Evolutionary conservation across 1,140 invertebrate genomes (phyloP).

Genomic region (Zophobas morio): DNA sequence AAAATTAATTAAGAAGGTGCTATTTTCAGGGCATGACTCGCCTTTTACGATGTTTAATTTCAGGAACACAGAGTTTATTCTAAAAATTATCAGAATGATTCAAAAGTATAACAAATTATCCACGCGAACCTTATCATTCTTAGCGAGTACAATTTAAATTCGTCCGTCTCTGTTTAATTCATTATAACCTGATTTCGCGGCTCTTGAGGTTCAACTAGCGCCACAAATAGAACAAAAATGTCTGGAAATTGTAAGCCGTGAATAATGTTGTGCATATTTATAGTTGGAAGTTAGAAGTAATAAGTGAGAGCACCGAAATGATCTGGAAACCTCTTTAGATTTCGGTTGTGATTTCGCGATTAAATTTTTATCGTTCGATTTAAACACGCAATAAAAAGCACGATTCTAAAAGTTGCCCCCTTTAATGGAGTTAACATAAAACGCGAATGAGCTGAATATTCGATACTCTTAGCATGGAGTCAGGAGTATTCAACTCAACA

Average conservation of each 20-base stretch:
- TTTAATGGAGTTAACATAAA: constrained; percentile 3
- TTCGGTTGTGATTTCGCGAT: neutral
- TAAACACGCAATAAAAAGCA: neutral
- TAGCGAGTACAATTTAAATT: neutral
- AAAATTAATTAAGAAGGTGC: constrained; percentile 5
- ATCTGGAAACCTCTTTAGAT: constrained; percentile 4
- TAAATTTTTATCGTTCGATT: neutral
- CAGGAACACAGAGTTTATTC: neutral
- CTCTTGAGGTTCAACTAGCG: neutral
- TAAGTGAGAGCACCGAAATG: neutral
- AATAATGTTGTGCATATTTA: neutral
- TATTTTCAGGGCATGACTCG: neutral
- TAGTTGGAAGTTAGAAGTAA: neutral
- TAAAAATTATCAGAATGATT: neutral
- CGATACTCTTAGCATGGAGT: neutral
- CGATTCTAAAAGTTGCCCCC: neutral
- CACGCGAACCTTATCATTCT: neutral
- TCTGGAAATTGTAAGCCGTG: neutral
- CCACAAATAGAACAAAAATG: neutral
- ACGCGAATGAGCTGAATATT: neutral
- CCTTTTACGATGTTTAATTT: neutral
- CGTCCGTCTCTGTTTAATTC: neutral
- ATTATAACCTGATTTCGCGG: too few relatives aligned
- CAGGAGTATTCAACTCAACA: neutral
- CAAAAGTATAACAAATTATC: neutral